Conservation (phyloP, 2,888 invertebrate genomes). For the Oxytorus armatus region DNA sequence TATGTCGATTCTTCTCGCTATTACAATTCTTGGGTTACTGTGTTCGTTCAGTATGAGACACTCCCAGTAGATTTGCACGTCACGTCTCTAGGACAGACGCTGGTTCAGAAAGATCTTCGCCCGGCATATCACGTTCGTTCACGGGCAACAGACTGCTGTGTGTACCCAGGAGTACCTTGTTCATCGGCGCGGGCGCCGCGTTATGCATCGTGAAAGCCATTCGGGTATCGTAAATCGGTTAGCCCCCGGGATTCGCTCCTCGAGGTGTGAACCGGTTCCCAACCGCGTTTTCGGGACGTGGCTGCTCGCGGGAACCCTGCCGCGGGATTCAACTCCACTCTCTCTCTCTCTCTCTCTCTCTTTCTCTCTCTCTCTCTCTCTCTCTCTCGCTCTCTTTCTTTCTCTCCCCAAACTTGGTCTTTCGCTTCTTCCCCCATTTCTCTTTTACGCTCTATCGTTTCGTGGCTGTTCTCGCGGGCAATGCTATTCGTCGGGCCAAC, state of each 20-base stretch:
- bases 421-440: no score
- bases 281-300: conserved; percentile 72
- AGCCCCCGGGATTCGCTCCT: conserved; percentile 73
- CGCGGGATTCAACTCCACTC: background rate
- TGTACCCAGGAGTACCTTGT: conserved; percentile 19
- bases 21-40: background rate
- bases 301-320: conserved; percentile 28
- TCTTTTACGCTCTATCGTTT: conserved; percentile 10
- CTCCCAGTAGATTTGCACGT: background rate
- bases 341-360: background rate
- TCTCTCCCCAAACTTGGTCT: conserved; percentile 15
- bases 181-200: conserved; percentile 23
- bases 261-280: conserved; percentile 79
- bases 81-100: conserved; percentile 13
- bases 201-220: conserved; percentile 71
- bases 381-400: background rate
- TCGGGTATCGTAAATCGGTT: conserved; percentile 75
- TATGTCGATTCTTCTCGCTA: conserved; percentile 5
- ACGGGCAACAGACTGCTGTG: background rate
- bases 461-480: conserved; percentile 6
- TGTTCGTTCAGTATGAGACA: background rate
- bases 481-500: conserved; percentile 32
- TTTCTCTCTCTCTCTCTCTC: background rate
- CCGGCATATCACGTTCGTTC: conserved; percentile 50
- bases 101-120: conserved; percentile 23